Evolutionary conservation across 2,113 vertebrate genomes (phyloP).

Genomic region (Dasyornis broadbenti): DNA sequence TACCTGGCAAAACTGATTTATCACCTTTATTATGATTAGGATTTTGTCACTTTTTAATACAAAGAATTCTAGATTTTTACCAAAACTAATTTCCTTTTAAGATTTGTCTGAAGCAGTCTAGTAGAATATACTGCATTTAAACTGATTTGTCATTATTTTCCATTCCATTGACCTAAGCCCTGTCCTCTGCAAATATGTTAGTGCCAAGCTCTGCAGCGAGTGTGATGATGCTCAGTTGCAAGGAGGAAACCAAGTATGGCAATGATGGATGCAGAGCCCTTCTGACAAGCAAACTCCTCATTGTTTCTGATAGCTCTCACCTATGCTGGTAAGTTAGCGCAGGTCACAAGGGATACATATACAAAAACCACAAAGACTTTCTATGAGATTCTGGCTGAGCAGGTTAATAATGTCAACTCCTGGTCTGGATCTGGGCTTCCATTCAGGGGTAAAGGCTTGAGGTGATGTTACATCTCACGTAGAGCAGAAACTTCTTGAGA

Average conservation of each 20-base stretch:
- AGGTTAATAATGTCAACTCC: background rate
- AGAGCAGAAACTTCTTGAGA: background rate
- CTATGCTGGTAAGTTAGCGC: background rate
- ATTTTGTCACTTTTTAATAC: constrained; percentile 25
- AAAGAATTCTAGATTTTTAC: background rate
- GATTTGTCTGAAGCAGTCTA: constrained; percentile 1
- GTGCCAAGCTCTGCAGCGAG: background rate
- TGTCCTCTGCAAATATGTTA: background rate
- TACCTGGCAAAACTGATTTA: constrained; percentile 24
- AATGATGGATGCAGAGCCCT: background rate
- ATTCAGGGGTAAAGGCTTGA: background rate
- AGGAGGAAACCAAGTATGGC: background rate
- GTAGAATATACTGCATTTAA: background rate
- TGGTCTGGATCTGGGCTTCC: background rate
- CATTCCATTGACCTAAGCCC: background rate
- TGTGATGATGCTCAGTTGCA: background rate
- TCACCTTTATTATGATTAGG: background rate
- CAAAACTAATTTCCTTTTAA: constrained; percentile 5
- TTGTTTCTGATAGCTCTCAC: background rate
- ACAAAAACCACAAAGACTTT: background rate
- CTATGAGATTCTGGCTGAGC: background rate
- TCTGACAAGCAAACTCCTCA: background rate
- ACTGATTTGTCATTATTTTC: constrained; percentile 25
- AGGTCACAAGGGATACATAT: background rate
- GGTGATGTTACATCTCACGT: background rate